Evolutionary conservation across 2,888 invertebrate genomes (phyloP).

Genomic region (Epinotia brunnichana): DNA sequence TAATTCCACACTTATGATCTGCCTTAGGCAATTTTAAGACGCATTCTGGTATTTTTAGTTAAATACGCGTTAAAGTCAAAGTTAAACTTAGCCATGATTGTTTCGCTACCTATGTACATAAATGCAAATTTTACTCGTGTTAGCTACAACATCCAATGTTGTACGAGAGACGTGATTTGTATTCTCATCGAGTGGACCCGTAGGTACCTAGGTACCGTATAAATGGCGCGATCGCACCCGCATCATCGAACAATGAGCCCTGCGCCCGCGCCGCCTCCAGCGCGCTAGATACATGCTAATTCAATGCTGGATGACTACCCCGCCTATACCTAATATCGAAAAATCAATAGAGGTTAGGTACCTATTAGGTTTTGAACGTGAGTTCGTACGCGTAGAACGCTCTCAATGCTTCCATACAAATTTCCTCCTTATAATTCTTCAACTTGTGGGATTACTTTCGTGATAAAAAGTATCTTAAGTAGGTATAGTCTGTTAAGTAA

Average conservation of each 20-base stretch:
- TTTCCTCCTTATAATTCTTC: too few relatives aligned
- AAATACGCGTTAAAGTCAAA: too few relatives aligned
- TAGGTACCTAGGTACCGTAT: conserved; percentile 59
- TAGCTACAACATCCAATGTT: not conserved
- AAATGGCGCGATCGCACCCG: conserved; percentile 67
- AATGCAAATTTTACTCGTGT: not conserved
- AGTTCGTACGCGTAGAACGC: not conserved
- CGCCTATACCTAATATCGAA: not conserved
- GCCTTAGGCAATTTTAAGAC: not conserved
- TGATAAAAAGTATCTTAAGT: too few relatives aligned
- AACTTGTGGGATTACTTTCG: too few relatives aligned
- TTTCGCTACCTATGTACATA: not conserved
- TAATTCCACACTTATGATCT: not conserved
- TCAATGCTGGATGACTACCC: conserved; percentile 52
- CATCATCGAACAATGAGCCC: conserved; percentile 67
- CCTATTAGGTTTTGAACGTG: not conserved
- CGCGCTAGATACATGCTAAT: conserved; percentile 75
- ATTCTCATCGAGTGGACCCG: conserved; percentile 65
- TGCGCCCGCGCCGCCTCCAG: conserved; percentile 72
- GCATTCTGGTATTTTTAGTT: too few relatives aligned
- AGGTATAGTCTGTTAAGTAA: too few relatives aligned
- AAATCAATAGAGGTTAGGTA: too few relatives aligned
- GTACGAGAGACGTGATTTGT: conserved; percentile 59
- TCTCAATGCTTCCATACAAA: too few relatives aligned
- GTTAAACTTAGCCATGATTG: not conserved